Evolutionary conservation across 2,888 invertebrate genomes (phyloP), one percentile per base, ranked within the genome.

Genomic region (Lutraria lutraria): DNA sequence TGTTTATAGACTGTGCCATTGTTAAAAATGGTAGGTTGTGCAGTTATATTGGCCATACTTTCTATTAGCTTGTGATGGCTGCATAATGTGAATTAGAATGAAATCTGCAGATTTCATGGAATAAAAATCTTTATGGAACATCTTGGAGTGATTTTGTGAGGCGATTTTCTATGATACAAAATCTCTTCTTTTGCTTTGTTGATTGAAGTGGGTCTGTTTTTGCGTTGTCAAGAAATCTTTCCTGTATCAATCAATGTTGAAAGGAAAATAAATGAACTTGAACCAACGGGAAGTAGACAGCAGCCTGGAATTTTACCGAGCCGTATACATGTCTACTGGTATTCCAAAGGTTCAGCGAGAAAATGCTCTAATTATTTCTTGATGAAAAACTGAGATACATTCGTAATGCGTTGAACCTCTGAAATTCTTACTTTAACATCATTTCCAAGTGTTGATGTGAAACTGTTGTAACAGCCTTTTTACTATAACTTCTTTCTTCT

Each of bases 131-230:
- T 63, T n/a, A 63, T 63, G 63, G 63, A 25, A 63, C 10, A 63
- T 16, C 10, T 63, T 31, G 12, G 13, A 25, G 63, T 25, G 8
- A 10, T 25, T n/a, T 25, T 68, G 13, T 21, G 21, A 68, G 63
- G 60, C 21, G 21, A 76, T 31, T 34, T 34, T 63, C 63, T 25
- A n/a, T 21, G 16, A 56, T 63, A 25, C 63, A 10, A 10, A 10
- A 10, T 25, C 63, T n/a, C 21, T 21, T 63, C 21, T n/a, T 21
- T 68, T 19, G 76, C 19, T 76, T 3, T 19, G 76, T 76, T 76
- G 76, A 76, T 76, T 31, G 76, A 76, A 76, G 34, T 31, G 16
- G 13, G 76, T 76, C 76, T 76, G 76, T 76, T 76, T 34, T 76
- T 19, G 34, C 16, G 13, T 16, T 76, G 76, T 31, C 76, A 76